Conservation (phyloP, 2,797 vertebrate genomes). For the Labeo calbasu region DNA sequence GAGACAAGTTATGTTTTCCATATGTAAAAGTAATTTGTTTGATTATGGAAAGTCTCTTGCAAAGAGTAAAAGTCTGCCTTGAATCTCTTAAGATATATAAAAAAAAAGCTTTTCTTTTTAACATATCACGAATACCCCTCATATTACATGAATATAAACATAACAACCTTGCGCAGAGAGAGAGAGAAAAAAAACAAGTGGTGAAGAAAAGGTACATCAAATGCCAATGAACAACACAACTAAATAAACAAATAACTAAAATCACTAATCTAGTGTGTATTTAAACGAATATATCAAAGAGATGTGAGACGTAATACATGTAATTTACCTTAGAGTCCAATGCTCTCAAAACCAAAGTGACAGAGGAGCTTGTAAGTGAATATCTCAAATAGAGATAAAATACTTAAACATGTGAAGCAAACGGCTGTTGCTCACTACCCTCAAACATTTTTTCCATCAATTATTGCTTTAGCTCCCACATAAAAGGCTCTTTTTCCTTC, state of each 20-base stretch:
- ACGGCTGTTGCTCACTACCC: neutral
- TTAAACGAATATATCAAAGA: neutral
- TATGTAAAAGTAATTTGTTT: too few species aligned
- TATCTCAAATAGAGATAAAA: neutral
- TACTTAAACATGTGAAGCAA: neutral
- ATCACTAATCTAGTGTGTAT: neutral
- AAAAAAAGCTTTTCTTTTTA: neutral
- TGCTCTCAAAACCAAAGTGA: neutral
- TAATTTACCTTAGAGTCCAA: conserved; percentile 1
- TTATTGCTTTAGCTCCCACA: conserved; percentile 12
- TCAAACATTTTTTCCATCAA: neutral
- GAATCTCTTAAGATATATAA: neutral
- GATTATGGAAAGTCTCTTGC: neutral
- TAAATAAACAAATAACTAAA: too few species aligned
- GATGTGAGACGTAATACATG: neutral
- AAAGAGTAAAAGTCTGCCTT: neutral
- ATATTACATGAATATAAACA: neutral
- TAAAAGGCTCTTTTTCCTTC: neutral
- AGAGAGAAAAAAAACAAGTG: too few species aligned
- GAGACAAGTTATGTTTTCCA: neutral
- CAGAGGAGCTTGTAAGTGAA: neutral
- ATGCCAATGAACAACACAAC: neutral
- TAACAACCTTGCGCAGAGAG: too few species aligned
- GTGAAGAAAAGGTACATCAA: too few species aligned
- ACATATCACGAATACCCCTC: neutral